Conservation (phyloP, 2,888 invertebrate species). For the Linnaemya vulpina region DNA sequence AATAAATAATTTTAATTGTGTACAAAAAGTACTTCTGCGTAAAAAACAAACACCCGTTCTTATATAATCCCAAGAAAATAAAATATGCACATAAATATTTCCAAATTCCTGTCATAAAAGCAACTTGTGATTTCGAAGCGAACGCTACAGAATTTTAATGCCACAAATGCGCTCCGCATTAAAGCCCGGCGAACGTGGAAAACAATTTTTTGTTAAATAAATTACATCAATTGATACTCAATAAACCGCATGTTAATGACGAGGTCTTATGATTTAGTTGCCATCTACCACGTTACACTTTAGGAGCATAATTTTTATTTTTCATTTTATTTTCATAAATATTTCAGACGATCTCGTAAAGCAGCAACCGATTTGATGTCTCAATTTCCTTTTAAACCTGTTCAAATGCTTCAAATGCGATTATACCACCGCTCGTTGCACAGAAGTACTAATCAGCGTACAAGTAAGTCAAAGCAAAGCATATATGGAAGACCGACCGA, state of each 20-base stretch:
- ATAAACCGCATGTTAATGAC: constrained; percentile 70
- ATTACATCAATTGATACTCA: constrained; percentile 69
- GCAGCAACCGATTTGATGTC: constrained; percentile 72
- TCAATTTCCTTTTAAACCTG: constrained; percentile 74
- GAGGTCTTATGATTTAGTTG: constrained; percentile 71
- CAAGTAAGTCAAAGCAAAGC: constrained; percentile 19
- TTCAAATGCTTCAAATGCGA: constrained; percentile 60
- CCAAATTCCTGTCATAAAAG: constrained; percentile 21
- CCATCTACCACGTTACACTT: constrained; percentile 71
- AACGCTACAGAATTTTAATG: constrained; percentile 26
- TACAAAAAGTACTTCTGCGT: background rate
- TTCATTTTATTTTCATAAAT: constrained; percentile 13
- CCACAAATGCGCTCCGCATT: constrained; percentile 16
- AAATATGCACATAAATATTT: constrained; percentile 7
- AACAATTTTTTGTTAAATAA: constrained; percentile 59
- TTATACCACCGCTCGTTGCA: constrained; percentile 13
- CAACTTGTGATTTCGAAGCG: background rate
- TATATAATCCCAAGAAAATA: background rate
- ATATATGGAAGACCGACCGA: constrained; percentile 5
- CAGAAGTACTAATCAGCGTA: constrained; percentile 36
- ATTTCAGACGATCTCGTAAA: constrained; percentile 60
- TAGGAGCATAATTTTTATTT: constrained; percentile 49
- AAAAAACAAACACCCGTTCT: too few species aligned
- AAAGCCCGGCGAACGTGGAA: constrained; percentile 36
- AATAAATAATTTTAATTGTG: background rate